These are phyloP conservation scores for Trichogramma pretiosum DNA, from an alignment of 1,140 invertebrate genomes.

Conservation along the genomic window DNA sequence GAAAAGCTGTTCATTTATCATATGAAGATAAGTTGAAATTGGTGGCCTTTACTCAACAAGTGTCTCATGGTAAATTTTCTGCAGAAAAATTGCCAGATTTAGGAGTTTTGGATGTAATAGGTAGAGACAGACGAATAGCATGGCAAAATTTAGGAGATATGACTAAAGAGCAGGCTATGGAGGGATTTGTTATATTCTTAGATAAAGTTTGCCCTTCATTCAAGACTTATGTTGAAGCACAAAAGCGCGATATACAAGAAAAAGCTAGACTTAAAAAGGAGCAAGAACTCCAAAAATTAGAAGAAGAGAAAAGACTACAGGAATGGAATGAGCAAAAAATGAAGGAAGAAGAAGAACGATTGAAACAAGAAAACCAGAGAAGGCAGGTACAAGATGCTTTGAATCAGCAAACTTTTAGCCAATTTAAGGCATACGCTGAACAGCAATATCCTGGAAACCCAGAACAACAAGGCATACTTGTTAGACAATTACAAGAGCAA, in stretches of 20 bases:
- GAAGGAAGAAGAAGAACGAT: slow-evolving; percentile 49
- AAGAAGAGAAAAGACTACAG: slow-evolving; percentile 48
- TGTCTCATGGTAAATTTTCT: slow-evolving; percentile 73
- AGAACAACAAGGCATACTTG: slow-evolving; percentile 87
- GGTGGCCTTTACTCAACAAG: slow-evolving; percentile 87
- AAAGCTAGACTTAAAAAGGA: slow-evolving; percentile 51
- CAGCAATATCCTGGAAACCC: slow-evolving; percentile 91
- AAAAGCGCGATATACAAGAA: slow-evolving; percentile 76
- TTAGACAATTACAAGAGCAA: slow-evolving; percentile 89
- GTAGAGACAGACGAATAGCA: slow-evolving; percentile 80
- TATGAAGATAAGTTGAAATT: slow-evolving; percentile 89
- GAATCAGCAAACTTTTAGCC: slow-evolving; percentile 91
- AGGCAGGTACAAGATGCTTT: slow-evolving; percentile 89
- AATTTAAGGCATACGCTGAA: slow-evolving; percentile 90
- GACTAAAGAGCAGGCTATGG: slow-evolving; percentile 77
- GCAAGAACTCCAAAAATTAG: slow-evolving; percentile 42
- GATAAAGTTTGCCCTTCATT: slow-evolving; percentile 83
- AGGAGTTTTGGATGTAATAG: slow-evolving; percentile 91
- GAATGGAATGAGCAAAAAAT: slow-evolving; percentile 56
- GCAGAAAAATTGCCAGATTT: slow-evolving; percentile 67
- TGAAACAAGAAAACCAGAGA: slow-evolving; percentile 53
- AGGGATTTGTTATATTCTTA: slow-evolving; percentile 80
- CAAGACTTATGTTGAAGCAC: slow-evolving; percentile 83
- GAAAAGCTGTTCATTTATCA: slow-evolving; percentile 86
- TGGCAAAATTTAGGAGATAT: slow-evolving; percentile 89